phyloP scores from a whole-genome alignment of 2,113 vertebrate genomes.

The Nanorana parkeri region DNA sequence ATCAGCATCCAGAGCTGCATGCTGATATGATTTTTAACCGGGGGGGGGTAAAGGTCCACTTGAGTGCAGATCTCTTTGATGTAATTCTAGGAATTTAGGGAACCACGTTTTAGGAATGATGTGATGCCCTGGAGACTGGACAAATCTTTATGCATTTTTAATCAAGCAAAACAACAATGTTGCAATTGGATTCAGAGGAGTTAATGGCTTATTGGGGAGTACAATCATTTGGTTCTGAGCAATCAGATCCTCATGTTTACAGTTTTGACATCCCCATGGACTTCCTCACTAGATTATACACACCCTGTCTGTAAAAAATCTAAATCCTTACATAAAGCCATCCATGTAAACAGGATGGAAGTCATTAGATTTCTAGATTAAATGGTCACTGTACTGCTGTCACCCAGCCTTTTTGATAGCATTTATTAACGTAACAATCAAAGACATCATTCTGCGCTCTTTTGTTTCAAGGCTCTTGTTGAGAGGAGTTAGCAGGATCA shows the following conservation, averaged over 20 bases:
- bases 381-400: background rate
- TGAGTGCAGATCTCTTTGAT: too few species aligned
- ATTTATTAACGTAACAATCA: conserved; percentile 25
- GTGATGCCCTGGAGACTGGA: too few species aligned
- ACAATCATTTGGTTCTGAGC: background rate
- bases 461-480: conserved; percentile 39
- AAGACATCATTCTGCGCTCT: background rate
- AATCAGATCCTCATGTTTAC: background rate
- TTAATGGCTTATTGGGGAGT: background rate
- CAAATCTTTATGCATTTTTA: too few species aligned
- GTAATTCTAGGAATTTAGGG: too few species aligned
- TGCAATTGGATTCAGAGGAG: too few species aligned
- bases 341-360: background rate
- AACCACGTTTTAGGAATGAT: too few species aligned
- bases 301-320: too few species aligned
- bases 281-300: too few species aligned
- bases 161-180: too few species aligned
- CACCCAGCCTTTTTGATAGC: conserved; percentile 39
- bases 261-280: background rate
- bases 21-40: too few species aligned
- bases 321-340: background rate
- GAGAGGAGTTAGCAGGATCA: conserved; percentile 30
- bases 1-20: too few species aligned
- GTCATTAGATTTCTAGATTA: background rate
- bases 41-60: too few species aligned